Base-by-base conservation (phyloP, 2,888 invertebrate genomes). In the Dryobota labecula region DNA sequence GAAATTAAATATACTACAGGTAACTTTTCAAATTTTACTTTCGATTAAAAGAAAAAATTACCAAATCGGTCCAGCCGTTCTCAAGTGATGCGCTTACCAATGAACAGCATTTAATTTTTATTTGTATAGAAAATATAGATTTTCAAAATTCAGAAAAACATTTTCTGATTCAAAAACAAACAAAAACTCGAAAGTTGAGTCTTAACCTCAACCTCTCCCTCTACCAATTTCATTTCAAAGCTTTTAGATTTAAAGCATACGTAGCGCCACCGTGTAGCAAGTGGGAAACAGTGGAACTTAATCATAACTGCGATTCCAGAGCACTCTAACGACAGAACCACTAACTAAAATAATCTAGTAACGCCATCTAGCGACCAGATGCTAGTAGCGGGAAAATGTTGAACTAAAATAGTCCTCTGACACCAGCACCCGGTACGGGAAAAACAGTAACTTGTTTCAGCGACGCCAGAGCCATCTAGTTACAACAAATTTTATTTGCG, bases 281-380 rank as follows among this genome's bases (percentile, higher is more conserved):
- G 41, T 49, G 70, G 45, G 18, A 45, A 70, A 69, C 13, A 0
- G n/a, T 30, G 63, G 61, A 70, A 84, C 66, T 82, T 36, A 45
- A 27, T n/a, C 4, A 6, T 18, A 36, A 62, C 20, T 24, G 6
- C 24, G 18, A 45, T 18, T 0, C 30, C 24, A 60, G n/a, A 38
- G 82, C 66, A 43, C 67, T 70, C 83, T 84, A 49, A 54, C 11
- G 63, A n/a, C n/a, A 30, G 20, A 60, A 63, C 27, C 8, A 33
- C 6, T 30, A 11, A n/a, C 13, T 47, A 4, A 57, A 70, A 60
- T 63, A 0, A 2, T 15, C 7, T 4, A 7, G 38, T 49, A 58
- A 41, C 67, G 78, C 67, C 78, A 64, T 65, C 72, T 77, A 45
- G 33, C 3, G 0, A 0, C 1, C 0, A 20, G 5, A 11, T 4